Percentiles rank a stretch among this genome's conserved stretches.
phyloP scores from a whole-genome alignment of 2,888 invertebrate genomes.

The Drosophila borborema region DNA sequence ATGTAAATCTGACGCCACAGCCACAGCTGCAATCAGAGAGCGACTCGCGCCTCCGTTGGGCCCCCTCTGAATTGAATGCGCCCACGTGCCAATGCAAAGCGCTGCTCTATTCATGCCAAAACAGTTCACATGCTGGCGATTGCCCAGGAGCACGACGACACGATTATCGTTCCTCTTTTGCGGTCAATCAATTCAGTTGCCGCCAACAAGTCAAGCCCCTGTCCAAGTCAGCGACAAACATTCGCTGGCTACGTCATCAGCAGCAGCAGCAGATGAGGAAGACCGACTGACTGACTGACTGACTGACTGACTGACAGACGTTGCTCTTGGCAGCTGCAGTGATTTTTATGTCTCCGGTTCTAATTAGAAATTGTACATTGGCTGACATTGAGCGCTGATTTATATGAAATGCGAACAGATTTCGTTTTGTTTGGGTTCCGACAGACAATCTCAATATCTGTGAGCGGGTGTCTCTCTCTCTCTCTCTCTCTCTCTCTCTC shows the following conservation, averaged over 20 bases:
- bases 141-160: conserved; percentile 22
- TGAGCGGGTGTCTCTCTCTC: not conserved
- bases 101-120: conserved; percentile 37
- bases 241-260: conserved; percentile 10
- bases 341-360: conserved; percentile 77
- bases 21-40: conserved; percentile 12
- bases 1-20: conserved; percentile 59
- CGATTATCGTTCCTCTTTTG: conserved; percentile 58
- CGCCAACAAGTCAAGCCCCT: conserved; percentile 49
- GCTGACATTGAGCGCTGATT: conserved; percentile 77
- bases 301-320: conserved; percentile 12
- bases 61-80: conserved; percentile 41
- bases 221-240: conserved; percentile 33
- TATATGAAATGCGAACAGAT: conserved; percentile 59
- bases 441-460: conserved; percentile 48
- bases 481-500: not conserved
- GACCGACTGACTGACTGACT: not conserved
- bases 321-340: conserved; percentile 44
- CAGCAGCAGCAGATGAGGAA: not conserved
- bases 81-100: conserved; percentile 64
- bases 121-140: conserved; percentile 8
- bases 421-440: conserved; percentile 52
- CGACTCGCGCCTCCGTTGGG: not conserved
- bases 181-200: conserved; percentile 65
- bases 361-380: conserved; percentile 70